phyloP scores from a whole-genome alignment of 53 echinoderm and acorn worm genomes.

The Echinarachnius parma region DNA sequence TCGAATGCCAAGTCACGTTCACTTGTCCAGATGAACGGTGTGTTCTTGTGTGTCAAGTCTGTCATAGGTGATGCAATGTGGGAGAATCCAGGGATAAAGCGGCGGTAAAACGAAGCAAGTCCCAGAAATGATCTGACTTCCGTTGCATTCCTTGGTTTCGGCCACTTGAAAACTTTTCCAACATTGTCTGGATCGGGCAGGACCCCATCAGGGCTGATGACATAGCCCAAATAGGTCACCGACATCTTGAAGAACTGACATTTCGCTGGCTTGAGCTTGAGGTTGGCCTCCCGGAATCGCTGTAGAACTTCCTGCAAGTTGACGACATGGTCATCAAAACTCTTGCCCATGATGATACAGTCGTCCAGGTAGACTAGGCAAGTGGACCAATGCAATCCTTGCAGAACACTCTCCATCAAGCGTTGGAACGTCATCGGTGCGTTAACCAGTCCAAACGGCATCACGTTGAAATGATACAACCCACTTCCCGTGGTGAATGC shows the following conservation, averaged over 20 bases:
- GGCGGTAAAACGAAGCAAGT: constrained; percentile 5
- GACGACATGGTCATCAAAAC: constrained; percentile 13
- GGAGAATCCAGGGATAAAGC: not conserved
- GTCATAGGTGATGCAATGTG: not conserved
- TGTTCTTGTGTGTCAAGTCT: not conserved
- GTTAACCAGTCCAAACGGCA: constrained; percentile 32
- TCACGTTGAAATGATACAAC: constrained; percentile 28
- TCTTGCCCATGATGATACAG: constrained; percentile 1
- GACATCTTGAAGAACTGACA: constrained; percentile 25
- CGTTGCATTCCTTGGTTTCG: constrained; percentile 25
- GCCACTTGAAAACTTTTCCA: constrained; percentile 20
- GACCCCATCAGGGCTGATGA: constrained; percentile 36
- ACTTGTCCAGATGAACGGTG: not conserved
- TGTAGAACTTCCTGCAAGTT: constrained; percentile 43
- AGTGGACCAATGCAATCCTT: constrained; percentile 7
- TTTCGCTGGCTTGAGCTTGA: constrained; percentile 52
- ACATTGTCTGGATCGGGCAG: constrained; percentile 41
- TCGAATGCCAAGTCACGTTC: not conserved
- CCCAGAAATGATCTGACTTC: constrained; percentile 50
- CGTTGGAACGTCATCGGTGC: constrained; percentile 40
- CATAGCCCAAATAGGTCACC: constrained; percentile 44
- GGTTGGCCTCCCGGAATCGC: constrained; percentile 22
- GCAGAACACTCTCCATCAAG: constrained; percentile 23
- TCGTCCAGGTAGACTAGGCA: constrained; percentile 18
- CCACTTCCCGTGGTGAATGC: constrained; percentile 58